Conservation (phyloP, 2,113 vertebrate species). For the Vanacampus margaritifer region DNA sequence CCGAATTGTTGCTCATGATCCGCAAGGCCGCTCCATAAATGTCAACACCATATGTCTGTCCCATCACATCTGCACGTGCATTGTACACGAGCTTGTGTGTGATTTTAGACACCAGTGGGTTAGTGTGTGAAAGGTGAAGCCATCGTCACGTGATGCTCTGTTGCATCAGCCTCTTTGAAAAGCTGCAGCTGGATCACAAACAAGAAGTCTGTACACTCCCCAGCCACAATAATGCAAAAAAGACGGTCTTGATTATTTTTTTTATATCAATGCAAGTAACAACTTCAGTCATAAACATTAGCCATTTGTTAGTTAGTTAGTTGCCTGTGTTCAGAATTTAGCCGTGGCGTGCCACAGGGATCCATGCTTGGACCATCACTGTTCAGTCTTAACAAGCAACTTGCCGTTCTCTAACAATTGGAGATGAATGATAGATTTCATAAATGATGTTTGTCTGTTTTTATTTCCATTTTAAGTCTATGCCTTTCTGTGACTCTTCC, state of each 20-base stretch:
- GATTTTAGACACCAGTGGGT: conserved; percentile 49
- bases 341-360: neutral
- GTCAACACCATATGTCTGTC: conserved; percentile 16
- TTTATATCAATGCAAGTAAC: neutral
- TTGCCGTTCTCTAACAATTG: too few relatives aligned
- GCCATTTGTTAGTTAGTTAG: neutral
- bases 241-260: neutral
- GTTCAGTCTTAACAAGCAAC: neutral
- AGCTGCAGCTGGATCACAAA: conserved; percentile 12
- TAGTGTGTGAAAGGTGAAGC: conserved; percentile 68
- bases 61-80: conserved; percentile 36
- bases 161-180: conserved; percentile 33
- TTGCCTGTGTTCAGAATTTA: neutral
- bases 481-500: too few relatives aligned
- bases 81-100: conserved; percentile 29
- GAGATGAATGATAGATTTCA: too few relatives aligned
- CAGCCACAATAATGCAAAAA: neutral
- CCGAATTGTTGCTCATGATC: neutral
- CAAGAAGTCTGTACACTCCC: conserved; percentile 5
- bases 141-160: conserved; percentile 41
- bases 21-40: conserved; percentile 4
- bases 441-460: too few relatives aligned
- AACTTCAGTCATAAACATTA: neutral
- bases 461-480: too few relatives aligned
- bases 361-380: neutral